Percentiles rank a stretch among this genome's conserved stretches.
These are phyloP conservation scores for Elephas maximus DNA, from an alignment of 2,113 vertebrate species.

Conservation along the genomic window DNA sequence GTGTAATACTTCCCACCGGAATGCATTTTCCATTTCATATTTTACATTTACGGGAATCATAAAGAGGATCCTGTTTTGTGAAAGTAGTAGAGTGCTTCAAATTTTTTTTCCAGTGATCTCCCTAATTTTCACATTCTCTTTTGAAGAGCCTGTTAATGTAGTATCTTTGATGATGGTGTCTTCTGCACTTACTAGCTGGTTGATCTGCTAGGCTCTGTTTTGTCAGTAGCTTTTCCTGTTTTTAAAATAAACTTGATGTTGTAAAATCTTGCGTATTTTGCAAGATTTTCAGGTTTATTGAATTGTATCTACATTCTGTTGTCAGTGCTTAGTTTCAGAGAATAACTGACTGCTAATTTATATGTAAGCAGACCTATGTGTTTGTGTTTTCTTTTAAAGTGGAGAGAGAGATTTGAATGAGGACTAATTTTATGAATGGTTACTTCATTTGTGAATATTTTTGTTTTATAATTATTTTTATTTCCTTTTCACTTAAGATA, in stretches of 20 bases:
- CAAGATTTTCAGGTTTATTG: not conserved
- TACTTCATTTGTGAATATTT: conserved; percentile 24
- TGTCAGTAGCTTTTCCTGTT: not conserved
- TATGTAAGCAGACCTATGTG: too few species aligned
- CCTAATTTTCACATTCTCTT: not conserved
- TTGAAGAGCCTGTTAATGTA: not conserved
- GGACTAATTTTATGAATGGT: conserved; percentile 31
- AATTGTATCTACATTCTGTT: not conserved
- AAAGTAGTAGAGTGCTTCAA: not conserved
- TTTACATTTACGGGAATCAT: not conserved
- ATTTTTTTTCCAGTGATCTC: not conserved
- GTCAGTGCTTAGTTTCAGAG: not conserved
- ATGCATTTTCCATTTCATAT: not conserved
- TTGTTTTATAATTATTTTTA: not conserved
- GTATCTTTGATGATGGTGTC: not conserved
- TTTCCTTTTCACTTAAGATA: not conserved
- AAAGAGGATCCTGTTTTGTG: conserved; percentile 8
- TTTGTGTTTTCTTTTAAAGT: too few species aligned
- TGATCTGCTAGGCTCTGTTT: not conserved
- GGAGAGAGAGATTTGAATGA: not conserved
- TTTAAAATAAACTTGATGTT: not conserved
- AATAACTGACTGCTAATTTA: too few species aligned
- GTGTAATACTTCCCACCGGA: not conserved
- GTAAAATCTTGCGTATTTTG: conserved; percentile 20
- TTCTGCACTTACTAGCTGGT: not conserved